phyloP scores from a whole-genome alignment of 1,140 invertebrate species.

The Orchestia grillus region DNA sequence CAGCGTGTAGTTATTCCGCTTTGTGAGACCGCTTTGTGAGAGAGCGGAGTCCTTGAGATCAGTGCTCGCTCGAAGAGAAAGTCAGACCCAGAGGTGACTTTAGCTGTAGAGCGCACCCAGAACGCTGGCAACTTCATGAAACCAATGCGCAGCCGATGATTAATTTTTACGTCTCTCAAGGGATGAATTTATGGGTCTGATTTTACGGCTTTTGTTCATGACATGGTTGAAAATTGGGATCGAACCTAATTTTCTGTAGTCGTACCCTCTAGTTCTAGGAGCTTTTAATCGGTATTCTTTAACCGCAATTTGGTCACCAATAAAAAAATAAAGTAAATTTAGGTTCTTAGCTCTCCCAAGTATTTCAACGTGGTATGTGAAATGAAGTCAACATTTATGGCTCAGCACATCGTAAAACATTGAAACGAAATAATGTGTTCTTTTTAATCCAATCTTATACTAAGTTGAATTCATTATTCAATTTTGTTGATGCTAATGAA shows the following conservation, averaged over 20 bases:
- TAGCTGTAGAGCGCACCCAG: not conserved
- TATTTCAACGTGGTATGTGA: not conserved
- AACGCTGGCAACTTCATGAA: not conserved
- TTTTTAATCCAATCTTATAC: not conserved
- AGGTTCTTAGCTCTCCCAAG: not conserved
- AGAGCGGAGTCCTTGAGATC: slow-evolving; percentile 35
- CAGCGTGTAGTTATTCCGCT: not conserved
- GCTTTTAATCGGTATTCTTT: not conserved
- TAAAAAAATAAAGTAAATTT: not conserved
- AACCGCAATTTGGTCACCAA: not conserved
- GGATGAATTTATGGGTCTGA: not conserved
- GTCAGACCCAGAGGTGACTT: not conserved
- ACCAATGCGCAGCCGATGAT: not conserved
- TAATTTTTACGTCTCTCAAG: not conserved
- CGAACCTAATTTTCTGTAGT: not conserved
- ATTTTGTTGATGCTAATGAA: not conserved
- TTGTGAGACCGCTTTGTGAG: not conserved
- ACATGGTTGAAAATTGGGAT: not conserved
- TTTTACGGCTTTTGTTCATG: not conserved
- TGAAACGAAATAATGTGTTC: not conserved
- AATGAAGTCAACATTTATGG: not conserved
- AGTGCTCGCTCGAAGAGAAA: slow-evolving; percentile 32
- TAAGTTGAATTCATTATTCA: not conserved
- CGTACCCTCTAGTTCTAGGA: not conserved
- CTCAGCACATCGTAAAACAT: not conserved